Conservation (phyloP, 2,113 vertebrate species). For the Planiliza haematocheilus region DNA sequence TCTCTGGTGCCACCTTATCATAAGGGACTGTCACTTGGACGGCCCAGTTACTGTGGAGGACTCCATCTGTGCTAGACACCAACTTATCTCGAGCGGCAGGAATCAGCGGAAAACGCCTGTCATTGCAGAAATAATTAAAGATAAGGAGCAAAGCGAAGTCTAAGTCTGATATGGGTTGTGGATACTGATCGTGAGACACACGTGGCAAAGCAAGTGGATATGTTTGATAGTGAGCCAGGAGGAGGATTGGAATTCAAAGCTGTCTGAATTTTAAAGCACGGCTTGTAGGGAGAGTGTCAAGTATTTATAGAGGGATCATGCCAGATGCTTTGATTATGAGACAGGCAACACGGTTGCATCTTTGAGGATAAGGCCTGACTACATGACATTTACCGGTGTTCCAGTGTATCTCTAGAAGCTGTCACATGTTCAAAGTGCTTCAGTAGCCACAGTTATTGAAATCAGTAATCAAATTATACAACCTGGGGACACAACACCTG, state of each 20-base stretch:
- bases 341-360: constrained; percentile 20
- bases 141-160: constrained; percentile 32
- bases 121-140: constrained; percentile 39
- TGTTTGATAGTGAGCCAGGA: constrained; percentile 31
- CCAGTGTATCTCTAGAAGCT: background rate
- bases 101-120: constrained; percentile 29
- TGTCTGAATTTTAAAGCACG: constrained; percentile 40
- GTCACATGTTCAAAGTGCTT: background rate
- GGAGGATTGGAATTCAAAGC: constrained; percentile 29
- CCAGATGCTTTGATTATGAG: constrained; percentile 39
- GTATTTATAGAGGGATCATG: constrained; percentile 35
- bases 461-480: constrained; percentile 30
- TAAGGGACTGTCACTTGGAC: constrained; percentile 52
- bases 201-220: constrained; percentile 6
- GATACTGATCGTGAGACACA: constrained; percentile 28
- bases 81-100: constrained; percentile 31
- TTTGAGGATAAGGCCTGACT: constrained; percentile 4
- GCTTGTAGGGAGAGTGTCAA: constrained; percentile 33
- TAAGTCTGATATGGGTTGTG: constrained; percentile 27
- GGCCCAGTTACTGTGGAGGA: constrained; percentile 32
- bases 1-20: constrained; percentile 51
- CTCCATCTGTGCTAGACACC: constrained; percentile 40
- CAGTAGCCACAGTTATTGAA: constrained; percentile 10
- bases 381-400: background rate
- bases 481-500: constrained; percentile 41